These are phyloP conservation scores for Brachyhypopomus gauderio DNA, from an alignment of 2,113 vertebrate genomes.

Conservation along the genomic window DNA sequence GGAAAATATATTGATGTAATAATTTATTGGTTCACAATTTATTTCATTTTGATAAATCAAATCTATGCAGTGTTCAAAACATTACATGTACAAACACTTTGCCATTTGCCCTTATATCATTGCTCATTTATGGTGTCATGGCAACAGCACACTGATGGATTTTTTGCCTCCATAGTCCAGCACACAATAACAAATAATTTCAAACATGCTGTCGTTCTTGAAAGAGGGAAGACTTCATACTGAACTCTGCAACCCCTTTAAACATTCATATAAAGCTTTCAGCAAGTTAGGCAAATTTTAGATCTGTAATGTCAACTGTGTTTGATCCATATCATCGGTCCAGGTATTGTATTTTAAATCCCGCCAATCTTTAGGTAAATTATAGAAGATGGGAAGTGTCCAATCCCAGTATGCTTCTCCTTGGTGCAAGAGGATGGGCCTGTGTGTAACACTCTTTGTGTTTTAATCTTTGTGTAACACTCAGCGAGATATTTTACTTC, in stretches of 20 bases:
- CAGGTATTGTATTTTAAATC: background rate
- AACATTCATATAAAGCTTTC: background rate
- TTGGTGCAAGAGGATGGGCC: background rate
- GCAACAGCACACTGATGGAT: constrained; percentile 5
- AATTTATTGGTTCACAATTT: too few species aligned
- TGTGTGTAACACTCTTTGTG: background rate
- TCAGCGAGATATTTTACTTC: too few species aligned
- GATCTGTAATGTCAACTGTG: constrained; percentile 11
- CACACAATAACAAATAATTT: background rate
- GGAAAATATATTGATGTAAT: background rate
- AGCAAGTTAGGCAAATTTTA: constrained; percentile 20
- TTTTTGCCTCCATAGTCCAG: background rate
- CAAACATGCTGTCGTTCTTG: background rate
- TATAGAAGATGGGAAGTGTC: constrained; percentile 31
- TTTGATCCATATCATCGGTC: constrained; percentile 24
- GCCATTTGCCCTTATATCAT: background rate
- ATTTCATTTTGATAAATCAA: background rate
- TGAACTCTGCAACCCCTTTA: constrained; percentile 9
- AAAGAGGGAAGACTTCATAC: constrained; percentile 2
- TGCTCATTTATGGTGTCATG: background rate
- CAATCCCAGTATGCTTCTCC: constrained; percentile 20
- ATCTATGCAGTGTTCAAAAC: background rate
- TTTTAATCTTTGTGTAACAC: background rate
- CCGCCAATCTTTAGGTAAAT: constrained; percentile 44
- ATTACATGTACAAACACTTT: background rate